Conservation (phyloP, 2,113 vertebrate species). For the Cryptotis parvus region DNA sequence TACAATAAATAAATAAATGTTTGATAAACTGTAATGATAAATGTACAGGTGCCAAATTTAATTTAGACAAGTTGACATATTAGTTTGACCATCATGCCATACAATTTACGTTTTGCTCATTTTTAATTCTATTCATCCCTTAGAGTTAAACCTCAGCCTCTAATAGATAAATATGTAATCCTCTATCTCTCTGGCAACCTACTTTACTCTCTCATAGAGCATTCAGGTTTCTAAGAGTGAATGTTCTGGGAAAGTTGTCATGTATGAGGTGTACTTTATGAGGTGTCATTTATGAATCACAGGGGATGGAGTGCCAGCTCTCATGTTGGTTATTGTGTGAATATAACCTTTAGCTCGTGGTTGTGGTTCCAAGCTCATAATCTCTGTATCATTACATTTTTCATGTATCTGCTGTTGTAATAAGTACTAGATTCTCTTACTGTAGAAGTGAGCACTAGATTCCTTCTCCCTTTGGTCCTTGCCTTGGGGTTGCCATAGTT, state of each 20-base stretch:
- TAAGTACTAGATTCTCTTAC: too few relatives aligned
- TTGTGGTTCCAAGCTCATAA: background rate
- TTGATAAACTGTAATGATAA: too few relatives aligned
- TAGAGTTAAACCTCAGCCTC: too few relatives aligned
- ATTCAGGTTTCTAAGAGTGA: background rate
- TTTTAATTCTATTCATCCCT: background rate
- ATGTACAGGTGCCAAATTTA: too few relatives aligned
- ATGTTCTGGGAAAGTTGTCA: background rate
- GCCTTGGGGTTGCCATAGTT: background rate
- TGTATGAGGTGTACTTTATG: background rate
- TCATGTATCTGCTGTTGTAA: too few relatives aligned
- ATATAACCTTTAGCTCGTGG: background rate
- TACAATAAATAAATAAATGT: too few relatives aligned
- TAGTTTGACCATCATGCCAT: background rate
- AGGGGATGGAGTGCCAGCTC: rapidly evolving
- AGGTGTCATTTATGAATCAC: too few relatives aligned
- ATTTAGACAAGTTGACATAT: too few relatives aligned
- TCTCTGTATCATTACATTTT: too few relatives aligned
- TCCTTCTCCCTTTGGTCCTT: background rate
- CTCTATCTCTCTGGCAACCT: too few relatives aligned
- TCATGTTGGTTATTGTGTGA: background rate
- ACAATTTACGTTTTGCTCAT: background rate
- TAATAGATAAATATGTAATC: too few relatives aligned
- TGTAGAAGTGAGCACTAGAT: too few relatives aligned
- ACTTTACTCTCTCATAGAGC: background rate